Percentiles rank a stretch among this genome's conserved stretches.
Conservation (phyloP, 2,888 invertebrate genomes). For the Micoletzkya japonica region DNA sequence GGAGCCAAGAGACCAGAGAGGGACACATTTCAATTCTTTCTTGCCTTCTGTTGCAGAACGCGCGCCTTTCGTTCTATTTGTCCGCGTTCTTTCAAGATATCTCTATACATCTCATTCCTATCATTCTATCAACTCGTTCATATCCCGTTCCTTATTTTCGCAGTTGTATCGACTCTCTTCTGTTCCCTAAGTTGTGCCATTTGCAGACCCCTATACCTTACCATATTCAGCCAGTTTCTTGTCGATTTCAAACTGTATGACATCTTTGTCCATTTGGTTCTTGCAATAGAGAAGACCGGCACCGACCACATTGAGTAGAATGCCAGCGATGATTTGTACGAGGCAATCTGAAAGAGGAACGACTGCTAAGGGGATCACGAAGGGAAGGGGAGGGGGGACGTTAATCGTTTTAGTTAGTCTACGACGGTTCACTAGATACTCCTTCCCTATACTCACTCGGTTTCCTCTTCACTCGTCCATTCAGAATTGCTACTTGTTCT, state of each 20-base stretch:
- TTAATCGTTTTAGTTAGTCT: neutral
- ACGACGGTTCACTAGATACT: neutral
- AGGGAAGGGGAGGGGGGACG: neutral
- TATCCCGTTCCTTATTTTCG: too few relatives aligned
- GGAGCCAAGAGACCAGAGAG: too few relatives aligned
- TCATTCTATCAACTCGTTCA: too few relatives aligned
- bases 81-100: too few relatives aligned
- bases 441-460: conserved; percentile 13
- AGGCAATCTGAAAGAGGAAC: conserved; percentile 11
- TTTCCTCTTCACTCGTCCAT: conserved; percentile 23
- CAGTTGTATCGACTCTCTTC: too few relatives aligned
- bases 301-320: conserved; percentile 13
- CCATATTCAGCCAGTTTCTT: conserved; percentile 23
- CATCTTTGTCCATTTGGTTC: conserved; percentile 25
- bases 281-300: conserved; percentile 21
- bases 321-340: neutral
- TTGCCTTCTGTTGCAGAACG: too few relatives aligned
- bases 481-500: conserved; percentile 18
- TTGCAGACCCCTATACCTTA: neutral
- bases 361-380: neutral
- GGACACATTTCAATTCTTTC: too few relatives aligned
- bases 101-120: too few relatives aligned
- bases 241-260: conserved; percentile 18
- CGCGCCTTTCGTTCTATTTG: too few relatives aligned
- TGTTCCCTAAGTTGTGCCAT: too few relatives aligned